A percentile compares a stretch with the other conserved stretches of the same genome.
Conservation (phyloP, 2,113 vertebrate genomes). For the Notechis scutatus region DNA sequence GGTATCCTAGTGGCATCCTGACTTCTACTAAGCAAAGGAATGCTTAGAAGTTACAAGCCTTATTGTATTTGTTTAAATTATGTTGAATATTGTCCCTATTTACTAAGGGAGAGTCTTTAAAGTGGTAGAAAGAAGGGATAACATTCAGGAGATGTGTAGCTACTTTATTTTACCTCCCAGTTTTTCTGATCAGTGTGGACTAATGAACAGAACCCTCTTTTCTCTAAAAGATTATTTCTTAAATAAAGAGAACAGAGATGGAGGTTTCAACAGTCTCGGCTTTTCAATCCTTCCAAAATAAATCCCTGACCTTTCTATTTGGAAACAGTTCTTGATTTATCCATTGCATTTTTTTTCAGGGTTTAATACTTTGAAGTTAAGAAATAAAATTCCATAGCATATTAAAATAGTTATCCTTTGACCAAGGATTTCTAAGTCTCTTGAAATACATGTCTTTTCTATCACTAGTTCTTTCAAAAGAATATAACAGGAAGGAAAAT, state of each 20-base stretch:
- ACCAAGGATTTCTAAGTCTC: slow-evolving; percentile 13
- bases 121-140: background rate
- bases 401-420: slow-evolving; percentile 60
- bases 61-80: background rate
- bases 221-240: background rate
- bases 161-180: background rate
- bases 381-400: slow-evolving; percentile 45
- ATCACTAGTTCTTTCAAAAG: slow-evolving; percentile 61
- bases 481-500: slow-evolving; percentile 53
- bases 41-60: background rate
- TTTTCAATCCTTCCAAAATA: background rate
- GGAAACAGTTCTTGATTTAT: slow-evolving; percentile 24
- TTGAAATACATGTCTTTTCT: slow-evolving; percentile 56
- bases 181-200: background rate
- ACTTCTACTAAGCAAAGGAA: background rate
- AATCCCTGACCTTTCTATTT: background rate
- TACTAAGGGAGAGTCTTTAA: background rate
- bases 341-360: background rate
- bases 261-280: background rate
- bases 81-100: background rate
- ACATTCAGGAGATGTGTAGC: background rate
- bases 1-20: no score
- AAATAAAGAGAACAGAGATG: background rate
- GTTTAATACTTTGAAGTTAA: slow-evolving; percentile 48
- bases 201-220: background rate